phyloP scores from a whole-genome alignment of 2,113 vertebrate genomes.

The Oncorhynchus masou region DNA sequence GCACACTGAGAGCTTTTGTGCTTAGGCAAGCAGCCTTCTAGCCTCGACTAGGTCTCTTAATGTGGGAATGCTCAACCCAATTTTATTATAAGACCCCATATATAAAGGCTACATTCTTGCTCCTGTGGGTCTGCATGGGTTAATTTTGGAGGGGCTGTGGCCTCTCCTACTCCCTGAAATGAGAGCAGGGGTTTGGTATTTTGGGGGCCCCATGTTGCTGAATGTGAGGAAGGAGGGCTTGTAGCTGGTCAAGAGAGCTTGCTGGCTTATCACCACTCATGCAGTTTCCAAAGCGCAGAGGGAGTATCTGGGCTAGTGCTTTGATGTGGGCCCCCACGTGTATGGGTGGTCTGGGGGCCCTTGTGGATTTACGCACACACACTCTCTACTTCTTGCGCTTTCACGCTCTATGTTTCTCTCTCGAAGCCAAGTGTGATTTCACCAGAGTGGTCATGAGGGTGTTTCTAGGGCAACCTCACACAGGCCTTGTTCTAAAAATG shows the following conservation, averaged over 20 bases:
- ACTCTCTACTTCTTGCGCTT: constrained; percentile 35
- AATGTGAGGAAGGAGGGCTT: constrained; percentile 43
- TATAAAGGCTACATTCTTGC: constrained; percentile 53
- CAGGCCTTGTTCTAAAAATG: constrained; percentile 75
- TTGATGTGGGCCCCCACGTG: constrained; percentile 59
- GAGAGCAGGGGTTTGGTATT: constrained; percentile 42
- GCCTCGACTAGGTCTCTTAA: constrained; percentile 44
- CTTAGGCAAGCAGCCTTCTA: constrained; percentile 42
- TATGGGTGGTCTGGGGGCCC: constrained; percentile 60
- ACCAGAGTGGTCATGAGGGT: constrained; percentile 66
- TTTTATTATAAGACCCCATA: not conserved
- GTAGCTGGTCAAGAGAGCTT: constrained; percentile 40
- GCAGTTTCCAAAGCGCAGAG: constrained; percentile 39
- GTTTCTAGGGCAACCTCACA: constrained; percentile 76
- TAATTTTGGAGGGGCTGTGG: constrained; percentile 37
- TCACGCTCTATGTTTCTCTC: constrained; percentile 17
- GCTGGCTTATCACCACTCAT: constrained; percentile 52
- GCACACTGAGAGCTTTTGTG: constrained; percentile 59
- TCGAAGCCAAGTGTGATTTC: constrained; percentile 70
- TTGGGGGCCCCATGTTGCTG: constrained; percentile 36
- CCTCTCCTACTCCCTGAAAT: constrained; percentile 32
- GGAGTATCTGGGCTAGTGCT: constrained; percentile 44
- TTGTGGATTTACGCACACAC: constrained; percentile 38
- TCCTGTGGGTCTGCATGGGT: constrained; percentile 28
- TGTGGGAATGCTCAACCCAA: constrained; percentile 34